Conservation (phyloP, 2,888 invertebrate species). For the Dermolepida albohirtum region DNA sequence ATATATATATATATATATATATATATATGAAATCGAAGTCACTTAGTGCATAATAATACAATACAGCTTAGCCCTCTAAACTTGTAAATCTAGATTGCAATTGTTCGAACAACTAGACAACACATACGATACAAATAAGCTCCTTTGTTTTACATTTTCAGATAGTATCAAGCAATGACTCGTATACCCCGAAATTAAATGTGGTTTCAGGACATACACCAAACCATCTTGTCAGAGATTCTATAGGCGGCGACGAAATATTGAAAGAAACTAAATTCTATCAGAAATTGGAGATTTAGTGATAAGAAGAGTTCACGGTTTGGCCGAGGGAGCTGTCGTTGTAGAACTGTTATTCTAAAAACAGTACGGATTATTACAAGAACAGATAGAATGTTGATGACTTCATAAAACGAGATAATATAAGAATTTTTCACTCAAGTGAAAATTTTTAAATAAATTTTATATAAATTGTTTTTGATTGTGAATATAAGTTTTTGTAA, state of each 20-base stretch:
- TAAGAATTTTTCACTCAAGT: slow-evolving; percentile 75
- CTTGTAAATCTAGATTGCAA: too few species aligned
- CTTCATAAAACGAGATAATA: slow-evolving; percentile 76
- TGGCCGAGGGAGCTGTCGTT: slow-evolving; percentile 89
- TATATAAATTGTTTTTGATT: too few species aligned
- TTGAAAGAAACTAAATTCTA: slow-evolving; percentile 66
- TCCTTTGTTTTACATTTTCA: slow-evolving; percentile 54
- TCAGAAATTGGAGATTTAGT: slow-evolving; percentile 76
- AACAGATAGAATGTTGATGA: slow-evolving; percentile 87
- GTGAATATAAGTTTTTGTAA: too few species aligned
- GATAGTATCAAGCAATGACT: slow-evolving; percentile 67
- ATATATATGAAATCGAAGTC: neutral
- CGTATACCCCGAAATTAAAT: slow-evolving; percentile 78
- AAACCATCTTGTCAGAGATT: slow-evolving; percentile 74
- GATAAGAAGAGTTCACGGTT: slow-evolving; percentile 83
- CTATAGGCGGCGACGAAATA: slow-evolving; percentile 53
- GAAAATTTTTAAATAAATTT: neutral
- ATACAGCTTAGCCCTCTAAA: too few species aligned
- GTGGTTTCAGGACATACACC: slow-evolving; percentile 82
- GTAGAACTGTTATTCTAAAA: slow-evolving; percentile 91
- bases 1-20: too few species aligned
- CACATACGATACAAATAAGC: too few species aligned
- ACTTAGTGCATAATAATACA: too few species aligned
- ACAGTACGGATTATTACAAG: slow-evolving; percentile 86
- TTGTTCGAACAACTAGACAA: too few species aligned